Base-by-base conservation (phyloP, 2,113 vertebrate species). In the Etheostoma spectabile region DNA sequence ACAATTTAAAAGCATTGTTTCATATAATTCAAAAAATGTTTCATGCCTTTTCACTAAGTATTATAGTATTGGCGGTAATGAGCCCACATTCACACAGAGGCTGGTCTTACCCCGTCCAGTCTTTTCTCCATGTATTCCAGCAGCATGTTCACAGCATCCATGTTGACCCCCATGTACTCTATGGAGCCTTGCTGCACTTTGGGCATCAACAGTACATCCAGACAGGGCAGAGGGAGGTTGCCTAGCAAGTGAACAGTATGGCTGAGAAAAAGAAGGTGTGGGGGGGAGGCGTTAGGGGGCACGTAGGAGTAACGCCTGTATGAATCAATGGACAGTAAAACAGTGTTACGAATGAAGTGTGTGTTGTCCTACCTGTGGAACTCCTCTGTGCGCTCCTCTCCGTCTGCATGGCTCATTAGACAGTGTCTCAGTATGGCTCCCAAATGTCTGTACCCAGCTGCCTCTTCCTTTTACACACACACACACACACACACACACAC, bases 141-240 rank as follows among this genome's bases (percentile, higher is more conserved):
- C 42, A 99, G 96, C 90, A 95, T 93, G 68, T 83, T 94, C 75
- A 97, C 96, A 0, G 96, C 96, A 0, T 98, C 97, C 98, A 99
- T 97, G 88, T 97, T 98, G 67, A 97, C 95, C 0, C 97, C 97
- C 95, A 98, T 96, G 92, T 98, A 97, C 86, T 99, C 97, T 1
- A 95, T 92, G 0, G 97, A 97, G 85, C 95, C 96, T 0, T 93
- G 94, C 0, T 94, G 95, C 5, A 96, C 96, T 67, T 95, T 97
- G 0, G 98, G 96, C 21, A 94, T 79, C 67, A 99, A 88, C 2
- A 99, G 94, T 2, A 97, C 96, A 1, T 98, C 98, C 94, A 99
- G 73, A 91, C 96, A 98, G 3, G 93, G 93, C 74, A 97, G 93
- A 1, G 98, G 98, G 77, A 99, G 90, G 90, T 99, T 99, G 27